phyloP scores from a whole-genome alignment of 2,797 vertebrate genomes.

The Myotis findleyi region DNA sequence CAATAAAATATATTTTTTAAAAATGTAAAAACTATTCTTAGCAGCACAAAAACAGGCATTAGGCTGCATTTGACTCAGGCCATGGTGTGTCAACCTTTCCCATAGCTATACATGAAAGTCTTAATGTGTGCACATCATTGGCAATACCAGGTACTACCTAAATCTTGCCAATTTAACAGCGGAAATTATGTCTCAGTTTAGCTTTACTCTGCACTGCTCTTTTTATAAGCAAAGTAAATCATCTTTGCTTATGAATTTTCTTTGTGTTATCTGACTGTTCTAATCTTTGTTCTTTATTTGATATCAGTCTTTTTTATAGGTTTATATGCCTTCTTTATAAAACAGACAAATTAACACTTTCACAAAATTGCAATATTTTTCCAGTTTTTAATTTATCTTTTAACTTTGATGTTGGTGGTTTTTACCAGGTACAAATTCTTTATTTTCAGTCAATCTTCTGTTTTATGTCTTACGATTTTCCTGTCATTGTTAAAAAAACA shows the following conservation, averaged over 20 bases:
- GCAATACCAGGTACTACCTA: background rate
- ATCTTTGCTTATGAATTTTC: constrained; percentile 19
- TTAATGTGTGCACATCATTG: background rate
- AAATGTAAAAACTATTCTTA: background rate
- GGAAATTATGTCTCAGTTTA: background rate
- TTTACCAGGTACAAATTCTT: background rate
- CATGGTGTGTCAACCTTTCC: background rate
- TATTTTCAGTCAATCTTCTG: background rate
- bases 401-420: background rate
- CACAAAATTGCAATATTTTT: background rate
- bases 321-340: background rate
- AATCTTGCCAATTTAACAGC: background rate
- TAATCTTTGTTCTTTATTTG: background rate
- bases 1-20: background rate
- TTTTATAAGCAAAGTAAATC: constrained; percentile 20
- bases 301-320: background rate
- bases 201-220: background rate
- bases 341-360: background rate
- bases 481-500: background rate
- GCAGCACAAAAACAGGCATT: background rate
- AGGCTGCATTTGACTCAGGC: background rate
- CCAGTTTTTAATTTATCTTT: constrained; percentile 3
- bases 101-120: background rate
- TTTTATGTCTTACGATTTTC: background rate
- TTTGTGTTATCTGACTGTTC: background rate